Evolutionary conservation across 2,113 vertebrate species (phyloP), one percentile per base, ranked within the genome.

Genomic region (Carlito syrichta): DNA sequence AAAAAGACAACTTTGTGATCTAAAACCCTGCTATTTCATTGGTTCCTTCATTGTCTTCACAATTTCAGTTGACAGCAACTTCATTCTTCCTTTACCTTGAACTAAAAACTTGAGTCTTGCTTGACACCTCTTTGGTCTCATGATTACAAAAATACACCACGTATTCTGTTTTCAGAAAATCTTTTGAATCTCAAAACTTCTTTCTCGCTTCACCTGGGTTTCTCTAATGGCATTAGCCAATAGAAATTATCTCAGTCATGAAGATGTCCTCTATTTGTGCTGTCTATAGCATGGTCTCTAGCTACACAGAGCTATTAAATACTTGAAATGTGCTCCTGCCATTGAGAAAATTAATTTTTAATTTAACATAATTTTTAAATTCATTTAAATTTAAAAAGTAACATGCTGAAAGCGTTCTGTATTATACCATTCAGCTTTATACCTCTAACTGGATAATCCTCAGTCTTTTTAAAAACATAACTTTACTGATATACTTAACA

Each of bases 11-110:
- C 7, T 16, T 10, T 77, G 7, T 40, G 13, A 40, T n/a, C 16
- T 35, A 48, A n/a, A 54, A 3, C 6, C 0, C 22, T 43, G 19
- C 8, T 2, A 8, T 25, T 6, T 12, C 22, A 38, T 52, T 14
- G 45, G 19, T 54, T 54, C 20, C 32, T 40, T 40, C 10, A 27
- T 30, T 32, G 8, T 56, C 6, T 63, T 50, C 50, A 68, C 5
- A 16, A 17, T 50, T 88, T 84, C 69, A 30, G 16, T 12, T 77
- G 43, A 77, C 11, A 50, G 19, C 11, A 60, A 69, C 16, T 50
- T 19, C 45, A n/a, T 40, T 54, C 8, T 83, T 3, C 8, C 32
- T 76, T 96, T 58, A 30, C n/a, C 4, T 52, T 84, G 69, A 85
- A 5, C 5, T 4, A 78, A 78, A 45, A 62, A 8, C 8, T 69